Base-by-base conservation (phyloP, 2,888 invertebrate species). In the Leistus spinibarbis region DNA sequence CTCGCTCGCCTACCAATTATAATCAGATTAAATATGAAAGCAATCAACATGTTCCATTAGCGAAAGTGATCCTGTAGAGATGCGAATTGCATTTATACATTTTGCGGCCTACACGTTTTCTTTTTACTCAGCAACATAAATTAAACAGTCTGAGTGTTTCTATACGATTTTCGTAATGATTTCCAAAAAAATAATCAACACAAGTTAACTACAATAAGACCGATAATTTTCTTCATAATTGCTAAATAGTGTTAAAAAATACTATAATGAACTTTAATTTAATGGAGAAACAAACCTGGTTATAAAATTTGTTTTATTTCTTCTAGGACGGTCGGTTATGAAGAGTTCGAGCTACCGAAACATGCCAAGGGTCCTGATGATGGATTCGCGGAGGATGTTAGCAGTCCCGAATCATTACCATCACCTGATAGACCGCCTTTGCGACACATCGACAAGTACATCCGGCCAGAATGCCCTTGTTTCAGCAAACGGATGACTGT, bases 401-500 rank as follows among this genome's bases (percentile, higher is more conserved):
- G 91, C 81, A 91, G 91, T 78, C 88, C 92, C 81, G 93, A 93
- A 81, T 93, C 94, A 70, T 89, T 94, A 81, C 94, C 94, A 69
- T 94, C 94, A 82, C 93, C 93, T 71, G 94, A 95, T 82, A 88
- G 95, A 79, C 96, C 96, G 66, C 95, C 95, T 19, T 89, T 95
- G 77, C 90, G 96, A 78, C 92, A 93, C 82, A 93, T 96, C 86
- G 96, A 96, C 85, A 93, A 94, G 86, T 96, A 96, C 85, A 88
- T 95, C 81, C 91, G 90, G 81, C 95, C 96, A 27, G 95, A 96
- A 86, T 93, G 93, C 82, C 95, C 96, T 0, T 95, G 95, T 83
- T 87, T 97, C 81, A 91, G 90, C 79, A 95, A 96, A 82, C 91
- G 97, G 79, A 96, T 93, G 86, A 96, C 96, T 13, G 93, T 96